A percentile compares a stretch with the other conserved stretches of the same genome.
Evolutionary conservation across 2,113 vertebrate species (phyloP).

Genomic region (Catharus bicknelli): DNA sequence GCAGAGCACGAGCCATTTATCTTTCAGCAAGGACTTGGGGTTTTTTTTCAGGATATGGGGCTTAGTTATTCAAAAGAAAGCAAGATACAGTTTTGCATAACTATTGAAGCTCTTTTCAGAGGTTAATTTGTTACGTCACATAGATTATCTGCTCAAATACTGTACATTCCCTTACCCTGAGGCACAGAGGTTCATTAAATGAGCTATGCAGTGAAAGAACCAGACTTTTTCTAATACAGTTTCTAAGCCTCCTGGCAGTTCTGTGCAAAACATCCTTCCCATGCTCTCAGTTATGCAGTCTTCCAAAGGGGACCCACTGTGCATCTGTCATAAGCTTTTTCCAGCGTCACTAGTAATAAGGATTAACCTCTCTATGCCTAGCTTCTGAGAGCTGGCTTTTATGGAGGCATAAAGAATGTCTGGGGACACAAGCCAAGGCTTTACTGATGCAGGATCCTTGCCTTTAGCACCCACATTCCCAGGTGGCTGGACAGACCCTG

Average conservation of each 20-base stretch:
- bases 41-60: neutral
- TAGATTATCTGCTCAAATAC: slow-evolving; percentile 69
- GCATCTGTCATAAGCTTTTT: slow-evolving; percentile 58
- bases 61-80: slow-evolving; percentile 38
- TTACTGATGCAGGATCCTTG: neutral
- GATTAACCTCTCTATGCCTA: slow-evolving; percentile 58
- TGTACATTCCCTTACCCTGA: slow-evolving; percentile 60
- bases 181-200: slow-evolving; percentile 59
- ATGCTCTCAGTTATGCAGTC: slow-evolving; percentile 44
- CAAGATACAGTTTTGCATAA: slow-evolving; percentile 51
- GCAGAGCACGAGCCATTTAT: neutral
- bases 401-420: slow-evolving; percentile 31
- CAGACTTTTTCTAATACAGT: slow-evolving; percentile 52
- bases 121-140: slow-evolving; percentile 66
- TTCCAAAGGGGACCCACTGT: slow-evolving; percentile 48
- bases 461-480: neutral
- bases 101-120: slow-evolving; percentile 52
- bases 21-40: neutral
- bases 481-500: slow-evolving; percentile 14
- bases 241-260: slow-evolving; percentile 60
- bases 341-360: slow-evolving; percentile 61
- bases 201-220: slow-evolving; percentile 28
- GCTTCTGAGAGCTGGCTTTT: slow-evolving; percentile 30
- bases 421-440: neutral
- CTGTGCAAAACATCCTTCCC: slow-evolving; percentile 51